Base-by-base conservation (phyloP, 2,888 invertebrate species). In the Dynastes grantii region DNA sequence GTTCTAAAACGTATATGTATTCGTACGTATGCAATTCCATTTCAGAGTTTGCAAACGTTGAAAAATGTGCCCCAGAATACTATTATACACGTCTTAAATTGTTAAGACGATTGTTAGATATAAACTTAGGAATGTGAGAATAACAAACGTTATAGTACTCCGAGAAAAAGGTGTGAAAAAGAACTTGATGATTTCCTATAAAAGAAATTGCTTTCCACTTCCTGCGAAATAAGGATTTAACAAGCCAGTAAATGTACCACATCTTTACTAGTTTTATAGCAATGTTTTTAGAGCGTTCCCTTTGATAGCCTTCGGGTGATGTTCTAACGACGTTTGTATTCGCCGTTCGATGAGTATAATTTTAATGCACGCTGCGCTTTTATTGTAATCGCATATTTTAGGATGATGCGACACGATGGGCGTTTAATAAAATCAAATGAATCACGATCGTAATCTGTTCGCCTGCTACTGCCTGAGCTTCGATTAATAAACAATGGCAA, bases 191-290 rank as follows among this genome's bases (percentile, higher is more conserved):
- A 29, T 53, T 29, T 68, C 29, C 53, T 27, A 51, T 55, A 71
- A 71, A 58, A 73, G 58, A 73, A 73, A 73, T 73, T 73, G 58
- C 58, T 73, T 61, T 73, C 73, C 45, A 40, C 58, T 58, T 71
- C 13, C 16, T 45, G 9, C 40, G 73, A 73, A 73, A 58, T 58
- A 75, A 49, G 37, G 22, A 75, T 75, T 58, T 75, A 75, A 75
- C 73, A 75, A 40, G 27, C 73, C 40, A 9, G 40, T 37, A 61
- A 75, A 58, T 49, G n/a, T 75, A 61, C 45, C 27, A 16, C 16
- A 49, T 3, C 27, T 45, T 61, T 49, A 61, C 61, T 40, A 61
- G 61, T 27, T 75, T 49, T 75, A 22, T 40, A 61, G 27, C 45
- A 45, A 61, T 13, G 61, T 61, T 75, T 61, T 75, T 61, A 63